These are phyloP conservation scores for Pocota personata DNA, from an alignment of 2,888 invertebrate species.

Conservation along the genomic window DNA sequence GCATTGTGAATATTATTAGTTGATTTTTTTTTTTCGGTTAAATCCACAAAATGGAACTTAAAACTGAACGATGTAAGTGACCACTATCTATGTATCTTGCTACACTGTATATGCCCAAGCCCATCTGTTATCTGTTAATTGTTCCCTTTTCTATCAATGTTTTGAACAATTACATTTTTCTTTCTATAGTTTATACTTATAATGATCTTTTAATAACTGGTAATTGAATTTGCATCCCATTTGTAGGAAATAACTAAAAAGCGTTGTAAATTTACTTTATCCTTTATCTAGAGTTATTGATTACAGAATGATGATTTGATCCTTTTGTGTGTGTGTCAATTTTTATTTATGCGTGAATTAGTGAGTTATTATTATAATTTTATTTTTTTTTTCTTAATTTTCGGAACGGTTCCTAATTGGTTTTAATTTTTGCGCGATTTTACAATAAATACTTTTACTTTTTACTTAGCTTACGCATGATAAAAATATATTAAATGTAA, in stretches of 20 bases:
- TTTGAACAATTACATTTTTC: constrained; percentile 44
- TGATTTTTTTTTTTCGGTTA: constrained; percentile 31
- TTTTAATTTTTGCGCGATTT: constrained; percentile 56
- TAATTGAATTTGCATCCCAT: constrained; percentile 45
- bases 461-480: constrained; percentile 45
- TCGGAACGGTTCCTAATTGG: constrained; percentile 48
- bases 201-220: constrained; percentile 31
- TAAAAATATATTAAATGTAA: constrained; percentile 66
- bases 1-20: constrained; percentile 60
- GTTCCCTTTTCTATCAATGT: constrained; percentile 62
- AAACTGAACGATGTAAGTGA: constrained; percentile 52
- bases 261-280: constrained; percentile 61
- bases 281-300: constrained; percentile 50
- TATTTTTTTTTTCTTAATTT: constrained; percentile 7
- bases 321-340: constrained; percentile 46
- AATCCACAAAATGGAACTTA: constrained; percentile 48
- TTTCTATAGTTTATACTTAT: constrained; percentile 25
- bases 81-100: constrained; percentile 14
- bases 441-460: constrained; percentile 47
- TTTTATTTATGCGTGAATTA: constrained; percentile 64
- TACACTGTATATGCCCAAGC: constrained; percentile 40
- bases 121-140: constrained; percentile 52
- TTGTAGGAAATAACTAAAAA: constrained; percentile 57
- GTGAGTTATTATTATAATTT: too few relatives aligned
- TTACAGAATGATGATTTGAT: constrained; percentile 40